Evolutionary conservation across 2,113 vertebrate species (phyloP).

Genomic region (Carlito syrichta): DNA sequence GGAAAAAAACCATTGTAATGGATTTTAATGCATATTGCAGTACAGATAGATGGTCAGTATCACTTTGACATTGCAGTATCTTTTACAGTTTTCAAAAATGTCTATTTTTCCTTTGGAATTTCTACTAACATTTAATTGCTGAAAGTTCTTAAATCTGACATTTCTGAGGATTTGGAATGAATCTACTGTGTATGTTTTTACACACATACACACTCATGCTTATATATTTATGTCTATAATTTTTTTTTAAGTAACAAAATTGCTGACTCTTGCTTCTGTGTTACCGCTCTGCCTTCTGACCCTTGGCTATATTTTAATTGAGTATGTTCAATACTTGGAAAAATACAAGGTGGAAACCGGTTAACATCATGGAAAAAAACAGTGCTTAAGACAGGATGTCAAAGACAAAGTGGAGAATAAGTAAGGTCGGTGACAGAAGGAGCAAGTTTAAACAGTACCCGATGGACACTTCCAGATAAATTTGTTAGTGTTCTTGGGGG

Average conservation of each 20-base stretch:
- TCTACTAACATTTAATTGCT: not conserved
- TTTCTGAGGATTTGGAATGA: conserved; percentile 9
- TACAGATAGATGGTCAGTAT: not conserved
- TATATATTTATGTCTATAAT: not conserved
- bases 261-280: not conserved
- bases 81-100: not conserved
- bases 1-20: conserved; percentile 32
- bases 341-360: not conserved
- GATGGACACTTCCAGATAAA: not conserved
- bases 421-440: not conserved
- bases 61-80: not conserved
- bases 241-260: not conserved
- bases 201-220: fast-evolving
- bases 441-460: not conserved
- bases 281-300: not conserved
- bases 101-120: not conserved
- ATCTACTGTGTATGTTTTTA: not conserved
- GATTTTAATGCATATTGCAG: not conserved
- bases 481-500: not conserved
- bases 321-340: conserved; percentile 31
- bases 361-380: conserved; percentile 39
- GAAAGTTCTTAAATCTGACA: not conserved
- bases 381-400: not conserved
- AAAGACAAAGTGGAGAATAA: not conserved
- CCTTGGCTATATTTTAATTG: conserved; percentile 8